Conservation (phyloP, 2,888 invertebrate species). For the Calephelis perditalis region DNA sequence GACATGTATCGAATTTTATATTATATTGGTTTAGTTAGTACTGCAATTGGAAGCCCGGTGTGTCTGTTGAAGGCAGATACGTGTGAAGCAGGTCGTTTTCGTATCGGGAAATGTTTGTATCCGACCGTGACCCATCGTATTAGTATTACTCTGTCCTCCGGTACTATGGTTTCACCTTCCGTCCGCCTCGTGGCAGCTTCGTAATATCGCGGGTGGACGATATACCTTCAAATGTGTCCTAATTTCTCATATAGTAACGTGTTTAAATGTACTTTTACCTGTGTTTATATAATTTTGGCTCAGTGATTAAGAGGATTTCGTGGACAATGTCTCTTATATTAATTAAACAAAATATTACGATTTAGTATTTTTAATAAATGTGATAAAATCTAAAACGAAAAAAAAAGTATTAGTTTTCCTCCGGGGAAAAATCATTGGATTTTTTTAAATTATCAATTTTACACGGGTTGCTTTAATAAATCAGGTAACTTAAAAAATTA, state of each 20-base stretch:
- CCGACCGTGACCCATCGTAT: conserved; percentile 2
- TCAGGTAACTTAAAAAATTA: too few relatives aligned
- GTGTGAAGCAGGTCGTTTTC: not conserved
- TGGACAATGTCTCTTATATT: too few relatives aligned
- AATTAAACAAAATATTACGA: too few relatives aligned
- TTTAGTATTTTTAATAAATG: too few relatives aligned
- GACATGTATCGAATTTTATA: too few relatives aligned
- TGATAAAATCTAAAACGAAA: too few relatives aligned
- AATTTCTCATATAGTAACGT: not conserved
- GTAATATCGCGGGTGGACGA: conserved; percentile 8
- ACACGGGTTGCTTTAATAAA: too few relatives aligned
- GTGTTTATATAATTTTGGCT: not conserved
- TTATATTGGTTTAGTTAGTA: too few relatives aligned
- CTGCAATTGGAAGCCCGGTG: not conserved
- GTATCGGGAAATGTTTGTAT: not conserved
- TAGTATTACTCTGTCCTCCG: conserved; percentile 1
- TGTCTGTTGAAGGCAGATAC: not conserved
- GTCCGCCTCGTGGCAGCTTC: conserved; percentile 11
- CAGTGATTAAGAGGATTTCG: too few relatives aligned
- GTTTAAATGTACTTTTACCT: not conserved
- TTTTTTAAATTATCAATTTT: too few relatives aligned
- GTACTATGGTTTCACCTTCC: conserved; percentile 2
- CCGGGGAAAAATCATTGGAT: too few relatives aligned
- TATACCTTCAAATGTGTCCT: not conserved
- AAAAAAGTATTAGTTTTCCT: too few relatives aligned